phyloP scores from a whole-genome alignment of 1,140 invertebrate species.

The Penaeus vannamei region DNA sequence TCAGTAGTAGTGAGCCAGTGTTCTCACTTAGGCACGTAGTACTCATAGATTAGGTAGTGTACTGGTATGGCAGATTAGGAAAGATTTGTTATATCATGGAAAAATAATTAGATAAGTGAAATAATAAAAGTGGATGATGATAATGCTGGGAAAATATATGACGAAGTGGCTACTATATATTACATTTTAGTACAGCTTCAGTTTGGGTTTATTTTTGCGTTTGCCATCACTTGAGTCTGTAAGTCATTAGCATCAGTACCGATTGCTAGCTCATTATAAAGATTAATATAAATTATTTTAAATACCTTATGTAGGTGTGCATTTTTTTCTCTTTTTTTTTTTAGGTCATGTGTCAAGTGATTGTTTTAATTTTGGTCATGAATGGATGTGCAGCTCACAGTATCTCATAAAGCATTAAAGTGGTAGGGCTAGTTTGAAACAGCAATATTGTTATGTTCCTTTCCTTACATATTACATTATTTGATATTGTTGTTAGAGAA shows the following conservation, averaged over 20 bases:
- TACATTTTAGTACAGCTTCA: no score
- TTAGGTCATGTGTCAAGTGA: background rate
- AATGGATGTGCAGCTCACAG: conserved; percentile 7
- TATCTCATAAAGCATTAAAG: background rate
- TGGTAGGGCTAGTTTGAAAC: background rate
- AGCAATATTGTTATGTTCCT: conserved; percentile 1
- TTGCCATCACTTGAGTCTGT: no score
- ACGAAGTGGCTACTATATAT: no score
- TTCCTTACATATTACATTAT: conserved; percentile 14
- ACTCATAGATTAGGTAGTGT: conserved; percentile 40
- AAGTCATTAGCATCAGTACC: no score
- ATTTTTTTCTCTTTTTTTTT: background rate
- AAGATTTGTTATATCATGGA: conserved; percentile 4
- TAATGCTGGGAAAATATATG: no score
- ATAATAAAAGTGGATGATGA: background rate
- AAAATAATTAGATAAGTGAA: background rate
- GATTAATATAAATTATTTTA: no score
- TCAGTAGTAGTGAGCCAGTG: conserved; percentile 31
- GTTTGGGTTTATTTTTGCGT: no score
- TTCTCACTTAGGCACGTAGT: conserved; percentile 47
- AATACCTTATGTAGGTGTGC: no score
- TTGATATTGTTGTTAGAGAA: conserved; percentile 29
- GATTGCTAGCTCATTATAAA: no score
- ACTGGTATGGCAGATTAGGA: conserved; percentile 31
- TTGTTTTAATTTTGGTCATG: background rate